Percentiles rank a stretch among this genome's conserved stretches.
These are phyloP conservation scores for Onthophagus sagittarius DNA, from an alignment of 2,888 invertebrate genomes.

Conservation along the genomic window DNA sequence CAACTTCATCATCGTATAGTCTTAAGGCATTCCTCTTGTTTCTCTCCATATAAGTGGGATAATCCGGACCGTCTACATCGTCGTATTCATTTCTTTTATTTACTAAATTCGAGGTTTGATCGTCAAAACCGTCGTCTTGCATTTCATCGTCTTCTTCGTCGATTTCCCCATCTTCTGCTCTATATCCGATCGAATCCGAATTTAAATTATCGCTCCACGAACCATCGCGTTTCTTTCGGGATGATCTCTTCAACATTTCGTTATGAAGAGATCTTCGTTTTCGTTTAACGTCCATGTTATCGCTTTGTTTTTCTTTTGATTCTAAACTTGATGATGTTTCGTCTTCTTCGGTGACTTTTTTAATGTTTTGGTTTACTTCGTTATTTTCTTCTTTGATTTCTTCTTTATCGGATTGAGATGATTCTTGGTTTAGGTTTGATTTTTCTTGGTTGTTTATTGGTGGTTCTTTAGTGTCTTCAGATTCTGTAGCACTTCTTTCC, in stretches of 20 bases:
- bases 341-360: not conserved
- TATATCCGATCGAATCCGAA: conserved; percentile 31
- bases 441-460: not conserved
- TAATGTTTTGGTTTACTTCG: not conserved
- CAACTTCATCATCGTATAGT: conserved; percentile 43
- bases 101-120: conserved; percentile 46
- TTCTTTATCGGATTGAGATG: not conserved
- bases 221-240: conserved; percentile 41
- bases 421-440: conserved; percentile 1
- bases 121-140: conserved; percentile 52
- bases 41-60: conserved; percentile 17
- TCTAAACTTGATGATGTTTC: not conserved
- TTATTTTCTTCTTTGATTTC: conserved; percentile 6
- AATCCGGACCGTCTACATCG: conserved; percentile 18
- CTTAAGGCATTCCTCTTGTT: conserved; percentile 24
- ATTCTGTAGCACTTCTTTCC: not conserved
- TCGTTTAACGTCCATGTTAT: conserved; percentile 1
- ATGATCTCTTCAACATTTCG: conserved; percentile 3
- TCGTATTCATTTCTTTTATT: conserved; percentile 34
- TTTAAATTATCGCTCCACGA: conserved; percentile 45
- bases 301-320: not conserved
- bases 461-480: not conserved
- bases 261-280: not conserved
- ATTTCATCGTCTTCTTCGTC: conserved; percentile 53
- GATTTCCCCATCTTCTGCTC: conserved; percentile 46